phyloP scores from a whole-genome alignment of 2,888 invertebrate genomes.

The Eilema caniola region DNA sequence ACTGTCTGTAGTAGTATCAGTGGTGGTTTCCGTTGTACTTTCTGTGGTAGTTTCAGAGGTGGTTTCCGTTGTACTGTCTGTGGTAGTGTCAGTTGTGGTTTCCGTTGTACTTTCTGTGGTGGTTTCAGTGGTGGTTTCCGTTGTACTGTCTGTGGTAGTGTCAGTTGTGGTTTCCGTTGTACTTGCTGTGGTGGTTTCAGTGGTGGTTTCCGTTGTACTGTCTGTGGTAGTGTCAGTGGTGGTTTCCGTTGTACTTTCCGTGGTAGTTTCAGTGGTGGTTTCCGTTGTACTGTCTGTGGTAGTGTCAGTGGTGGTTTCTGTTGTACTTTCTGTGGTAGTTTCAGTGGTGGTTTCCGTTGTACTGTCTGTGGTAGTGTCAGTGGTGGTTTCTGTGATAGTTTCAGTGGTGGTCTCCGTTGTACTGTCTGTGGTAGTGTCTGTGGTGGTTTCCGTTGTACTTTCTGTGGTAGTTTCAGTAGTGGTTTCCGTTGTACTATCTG shows the following conservation, averaged over 20 bases:
- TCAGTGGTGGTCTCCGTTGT: background rate
- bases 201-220: background rate
- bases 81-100: background rate
- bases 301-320: background rate
- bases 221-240: background rate
- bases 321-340: background rate
- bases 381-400: background rate
- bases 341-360: background rate
- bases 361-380: background rate
- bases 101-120: background rate
- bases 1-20: background rate
- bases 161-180: background rate
- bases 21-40: background rate
- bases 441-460: background rate
- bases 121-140: background rate
- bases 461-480: background rate
- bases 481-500: background rate
- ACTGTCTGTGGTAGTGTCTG: background rate
- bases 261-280: background rate
- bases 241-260: background rate
- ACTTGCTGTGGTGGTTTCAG: background rate
- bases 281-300: background rate
- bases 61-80: background rate
- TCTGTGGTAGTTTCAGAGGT: background rate
- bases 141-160: background rate